phyloP scores from a whole-genome alignment of 2,888 invertebrate genomes.

The Eupelmus urozonus region DNA sequence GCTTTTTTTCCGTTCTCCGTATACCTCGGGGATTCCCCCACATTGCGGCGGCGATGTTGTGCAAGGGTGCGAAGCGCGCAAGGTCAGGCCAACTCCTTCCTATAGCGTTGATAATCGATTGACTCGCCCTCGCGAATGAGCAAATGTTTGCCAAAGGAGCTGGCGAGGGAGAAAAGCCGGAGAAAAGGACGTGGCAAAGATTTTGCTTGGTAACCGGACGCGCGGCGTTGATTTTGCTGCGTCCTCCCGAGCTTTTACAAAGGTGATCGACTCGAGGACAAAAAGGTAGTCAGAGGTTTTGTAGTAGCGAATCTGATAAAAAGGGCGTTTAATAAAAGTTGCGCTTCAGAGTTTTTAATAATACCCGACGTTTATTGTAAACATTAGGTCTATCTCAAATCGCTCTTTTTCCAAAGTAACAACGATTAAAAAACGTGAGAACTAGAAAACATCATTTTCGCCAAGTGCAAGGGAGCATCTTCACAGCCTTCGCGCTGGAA shows the following conservation, averaged over 20 bases:
- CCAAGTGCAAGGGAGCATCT: no score
- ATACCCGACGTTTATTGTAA: no score
- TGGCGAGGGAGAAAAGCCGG: not conserved
- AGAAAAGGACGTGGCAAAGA: not conserved
- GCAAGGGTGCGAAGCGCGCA: not conserved
- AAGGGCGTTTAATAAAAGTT: no score
- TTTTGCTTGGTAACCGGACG: conserved; percentile 30
- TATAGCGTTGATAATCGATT: conserved; percentile 38
- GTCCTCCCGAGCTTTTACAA: not conserved
- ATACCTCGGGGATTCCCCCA: not conserved
- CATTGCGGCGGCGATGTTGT: not conserved
- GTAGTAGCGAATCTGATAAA: no score
- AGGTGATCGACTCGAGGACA: no score
- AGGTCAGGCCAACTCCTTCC: conserved; percentile 1
- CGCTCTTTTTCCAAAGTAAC: no score
- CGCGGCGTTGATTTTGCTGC: conserved; percentile 14
- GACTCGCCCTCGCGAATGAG: not conserved
- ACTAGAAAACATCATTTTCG: no score
- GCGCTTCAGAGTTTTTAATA: no score
- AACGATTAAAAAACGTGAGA: no score
- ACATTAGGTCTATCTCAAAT: no score
- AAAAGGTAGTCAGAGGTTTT: no score
- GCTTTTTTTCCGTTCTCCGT: conserved; percentile 8
- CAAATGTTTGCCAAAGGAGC: conserved; percentile 45
- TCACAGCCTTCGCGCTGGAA: not conserved